Conservation (phyloP, 2,113 vertebrate genomes). For the Burhinus bistriatus region DNA sequence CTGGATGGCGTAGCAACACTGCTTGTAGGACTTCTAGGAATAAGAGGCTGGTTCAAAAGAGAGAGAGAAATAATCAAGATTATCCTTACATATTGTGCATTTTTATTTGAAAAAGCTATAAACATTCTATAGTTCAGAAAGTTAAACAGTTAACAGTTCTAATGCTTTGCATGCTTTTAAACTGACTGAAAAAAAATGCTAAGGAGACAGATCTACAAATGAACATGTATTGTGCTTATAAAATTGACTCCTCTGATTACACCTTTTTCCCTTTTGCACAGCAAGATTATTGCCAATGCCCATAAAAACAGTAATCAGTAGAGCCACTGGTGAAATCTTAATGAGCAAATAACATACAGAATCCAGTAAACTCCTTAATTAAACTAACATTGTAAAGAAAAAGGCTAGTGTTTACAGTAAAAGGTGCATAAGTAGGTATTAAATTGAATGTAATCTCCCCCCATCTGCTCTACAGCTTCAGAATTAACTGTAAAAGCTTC, state of each 20-base stretch:
- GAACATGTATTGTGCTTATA: neutral
- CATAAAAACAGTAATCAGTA: neutral
- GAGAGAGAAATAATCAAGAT: conserved; percentile 64
- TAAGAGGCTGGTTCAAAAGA: conserved; percentile 88
- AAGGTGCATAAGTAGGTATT: conserved; percentile 20
- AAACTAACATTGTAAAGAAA: conserved; percentile 6
- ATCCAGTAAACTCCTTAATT: conserved; percentile 21
- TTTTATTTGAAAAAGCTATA: neutral
- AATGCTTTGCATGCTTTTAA: neutral
- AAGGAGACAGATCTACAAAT: neutral
- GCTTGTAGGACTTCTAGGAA: conserved; percentile 95
- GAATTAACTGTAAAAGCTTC: conserved; percentile 8
- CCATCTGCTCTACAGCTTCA: conserved; percentile 37
- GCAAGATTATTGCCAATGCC: neutral
- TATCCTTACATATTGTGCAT: neutral
- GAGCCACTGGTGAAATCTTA: neutral
- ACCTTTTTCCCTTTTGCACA: neutral
- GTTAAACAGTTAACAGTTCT: neutral
- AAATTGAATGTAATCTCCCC: conserved; percentile 2
- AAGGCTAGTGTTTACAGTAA: conserved; percentile 13
- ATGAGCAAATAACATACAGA: neutral
- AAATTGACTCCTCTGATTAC: neutral
- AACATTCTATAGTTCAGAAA: neutral
- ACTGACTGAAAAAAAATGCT: neutral
- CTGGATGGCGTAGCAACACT: conserved; percentile 94